These are phyloP conservation scores for Drosophila mojavensis DNA, from an alignment of 1,140 invertebrate genomes.

Conservation along the genomic window DNA sequence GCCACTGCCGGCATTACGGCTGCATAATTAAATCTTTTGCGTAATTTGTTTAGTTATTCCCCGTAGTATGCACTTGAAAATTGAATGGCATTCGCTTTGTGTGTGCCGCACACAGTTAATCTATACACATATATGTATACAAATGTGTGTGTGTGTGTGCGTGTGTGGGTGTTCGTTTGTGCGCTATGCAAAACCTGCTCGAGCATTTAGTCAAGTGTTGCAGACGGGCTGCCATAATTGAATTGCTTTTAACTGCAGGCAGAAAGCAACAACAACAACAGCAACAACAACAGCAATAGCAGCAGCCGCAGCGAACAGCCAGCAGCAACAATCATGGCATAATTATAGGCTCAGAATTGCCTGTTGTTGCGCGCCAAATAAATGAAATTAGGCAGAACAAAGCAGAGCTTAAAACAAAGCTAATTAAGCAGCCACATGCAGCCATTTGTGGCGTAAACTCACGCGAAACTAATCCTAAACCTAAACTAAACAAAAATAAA, in stretches of 20 bases:
- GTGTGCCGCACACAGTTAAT: conserved; percentile 3
- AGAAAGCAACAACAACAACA: conserved; percentile 46
- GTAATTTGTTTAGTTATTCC: conserved; percentile 77
- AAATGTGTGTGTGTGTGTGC: background rate
- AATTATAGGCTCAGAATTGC: conserved; percentile 61
- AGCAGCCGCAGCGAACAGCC: conserved; percentile 9
- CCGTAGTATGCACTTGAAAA: conserved; percentile 69
- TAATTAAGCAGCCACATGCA: conserved; percentile 45
- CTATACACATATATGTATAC: conserved; percentile 9
- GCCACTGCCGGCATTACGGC: conserved; percentile 54
- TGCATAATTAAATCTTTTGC: conserved; percentile 80
- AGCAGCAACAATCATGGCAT: conserved; percentile 62
- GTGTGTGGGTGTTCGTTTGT: background rate
- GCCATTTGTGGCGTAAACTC: conserved; percentile 26
- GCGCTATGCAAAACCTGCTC: conserved; percentile 59
- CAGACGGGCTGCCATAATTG: conserved; percentile 59
- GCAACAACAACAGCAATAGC: conserved; percentile 34
- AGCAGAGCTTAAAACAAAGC: conserved; percentile 36
- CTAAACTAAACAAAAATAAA: conserved; percentile 7
- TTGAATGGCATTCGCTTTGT: conserved; percentile 55
- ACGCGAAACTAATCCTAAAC: conserved; percentile 6
- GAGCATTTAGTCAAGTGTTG: conserved; percentile 53
- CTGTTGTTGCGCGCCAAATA: conserved; percentile 25
- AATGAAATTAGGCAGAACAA: conserved; percentile 50
- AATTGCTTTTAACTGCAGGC: conserved; percentile 66